Evolutionary conservation across 2,797 vertebrate species (phyloP).

Genomic region (Cossypha polioptera): DNA sequence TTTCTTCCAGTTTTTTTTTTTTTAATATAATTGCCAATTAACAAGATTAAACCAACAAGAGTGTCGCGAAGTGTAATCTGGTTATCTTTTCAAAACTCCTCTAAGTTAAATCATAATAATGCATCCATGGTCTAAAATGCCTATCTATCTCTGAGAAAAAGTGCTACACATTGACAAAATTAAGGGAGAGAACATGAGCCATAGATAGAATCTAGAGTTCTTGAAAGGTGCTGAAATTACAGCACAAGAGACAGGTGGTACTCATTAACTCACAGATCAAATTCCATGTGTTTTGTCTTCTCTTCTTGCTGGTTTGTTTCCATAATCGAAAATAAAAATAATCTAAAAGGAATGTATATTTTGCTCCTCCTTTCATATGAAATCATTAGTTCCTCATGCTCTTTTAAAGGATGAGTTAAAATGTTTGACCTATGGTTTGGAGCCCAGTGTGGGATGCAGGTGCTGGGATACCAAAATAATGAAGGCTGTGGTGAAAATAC

Average conservation of each 20-base stretch:
- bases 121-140: neutral
- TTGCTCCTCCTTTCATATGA: neutral
- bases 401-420: neutral
- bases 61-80: neutral
- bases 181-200: neutral
- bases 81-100: neutral
- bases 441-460: neutral
- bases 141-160: neutral
- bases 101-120: neutral
- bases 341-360: neutral
- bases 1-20: neutral
- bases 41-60: neutral
- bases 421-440: neutral
- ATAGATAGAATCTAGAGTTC: slow-evolving; percentile 18
- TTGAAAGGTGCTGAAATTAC: slow-evolving; percentile 50
- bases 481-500: neutral
- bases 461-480: neutral
- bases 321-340: neutral
- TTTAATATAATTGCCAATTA: neutral
- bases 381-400: neutral
- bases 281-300: slow-evolving; percentile 31
- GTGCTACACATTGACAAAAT: neutral
- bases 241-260: slow-evolving; percentile 18
- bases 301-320: neutral
- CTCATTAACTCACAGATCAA: slow-evolving; percentile 24